Evolutionary conservation across 2,797 vertebrate genomes (phyloP).

Genomic region (Choloepus didactylus): DNA sequence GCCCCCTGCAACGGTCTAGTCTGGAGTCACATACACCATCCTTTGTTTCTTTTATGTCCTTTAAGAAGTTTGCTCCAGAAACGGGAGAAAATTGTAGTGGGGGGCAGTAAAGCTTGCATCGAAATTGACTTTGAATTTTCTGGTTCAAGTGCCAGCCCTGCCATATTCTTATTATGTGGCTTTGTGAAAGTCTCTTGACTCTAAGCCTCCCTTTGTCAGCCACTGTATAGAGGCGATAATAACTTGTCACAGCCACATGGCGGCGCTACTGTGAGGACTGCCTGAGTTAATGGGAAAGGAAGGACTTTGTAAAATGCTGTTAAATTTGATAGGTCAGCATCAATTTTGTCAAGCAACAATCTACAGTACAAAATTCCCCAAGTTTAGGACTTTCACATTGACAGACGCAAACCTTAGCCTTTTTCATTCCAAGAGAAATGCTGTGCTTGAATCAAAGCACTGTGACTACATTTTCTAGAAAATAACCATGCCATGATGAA

Average conservation of each 20-base stretch:
- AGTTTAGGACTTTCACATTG: neutral
- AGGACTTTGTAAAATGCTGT: neutral
- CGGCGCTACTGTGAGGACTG: neutral
- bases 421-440: constrained; percentile 31
- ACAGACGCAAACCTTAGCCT: neutral
- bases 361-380: neutral
- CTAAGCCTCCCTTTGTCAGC: neutral
- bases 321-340: neutral
- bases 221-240: neutral
- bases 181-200: neutral
- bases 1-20: neutral
- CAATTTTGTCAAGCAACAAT: neutral
- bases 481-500: neutral
- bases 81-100: neutral
- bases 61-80: neutral
- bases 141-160: neutral
- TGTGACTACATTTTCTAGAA: neutral
- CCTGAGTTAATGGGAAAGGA: neutral
- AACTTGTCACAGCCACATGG: neutral
- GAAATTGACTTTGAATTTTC: constrained; percentile 29
- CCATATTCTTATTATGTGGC: neutral
- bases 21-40: neutral
- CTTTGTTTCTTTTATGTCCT: neutral
- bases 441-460: constrained; percentile 22
- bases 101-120: neutral